These are phyloP conservation scores for Laspeyria flexula DNA, from an alignment of 2,888 invertebrate species.

Conservation along the genomic window DNA sequence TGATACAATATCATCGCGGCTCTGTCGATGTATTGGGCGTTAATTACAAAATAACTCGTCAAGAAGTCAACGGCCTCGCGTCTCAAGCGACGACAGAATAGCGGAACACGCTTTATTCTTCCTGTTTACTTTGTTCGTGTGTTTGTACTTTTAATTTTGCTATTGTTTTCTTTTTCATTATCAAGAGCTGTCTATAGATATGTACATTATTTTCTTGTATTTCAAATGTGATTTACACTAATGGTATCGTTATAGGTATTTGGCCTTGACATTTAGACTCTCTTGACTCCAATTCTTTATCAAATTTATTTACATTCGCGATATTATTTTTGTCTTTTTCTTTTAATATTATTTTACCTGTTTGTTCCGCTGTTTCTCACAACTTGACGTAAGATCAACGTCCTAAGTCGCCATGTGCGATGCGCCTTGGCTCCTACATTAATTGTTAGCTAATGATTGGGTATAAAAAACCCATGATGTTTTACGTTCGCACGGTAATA, in stretches of 20 bases:
- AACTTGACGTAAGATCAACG: conserved; percentile 49
- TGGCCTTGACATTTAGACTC: conserved; percentile 27
- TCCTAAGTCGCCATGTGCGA: conserved; percentile 55
- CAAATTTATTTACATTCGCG: conserved; percentile 5
- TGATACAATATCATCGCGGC: conserved; percentile 47
- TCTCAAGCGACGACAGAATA: conserved; percentile 46
- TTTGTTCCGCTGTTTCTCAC: conserved; percentile 39
- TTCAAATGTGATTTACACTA: conserved; percentile 1
- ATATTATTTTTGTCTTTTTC: conserved; percentile 3
- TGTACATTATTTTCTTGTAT: conserved; percentile 5
- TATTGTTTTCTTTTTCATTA: conserved; percentile 18
- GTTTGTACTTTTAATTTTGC: conserved; percentile 37
- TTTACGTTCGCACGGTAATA: conserved; percentile 65
- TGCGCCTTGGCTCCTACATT: conserved; percentile 56
- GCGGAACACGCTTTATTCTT: conserved; percentile 44
- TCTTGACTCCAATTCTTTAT: conserved; percentile 2
- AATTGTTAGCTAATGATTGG: conserved; percentile 73
- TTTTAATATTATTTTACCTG: conserved; percentile 12
- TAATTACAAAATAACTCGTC: conserved; percentile 68
- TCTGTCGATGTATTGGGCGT: conserved; percentile 57
- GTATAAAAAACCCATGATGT: conserved; percentile 57
- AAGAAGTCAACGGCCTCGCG: conserved; percentile 61
- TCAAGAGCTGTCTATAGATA: conserved; percentile 15
- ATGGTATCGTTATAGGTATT: conserved; percentile 4
- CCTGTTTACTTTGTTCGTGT: conserved; percentile 39